Evolutionary conservation across 2,113 vertebrate genomes (phyloP).

Genomic region (Spilogale gracilis): DNA sequence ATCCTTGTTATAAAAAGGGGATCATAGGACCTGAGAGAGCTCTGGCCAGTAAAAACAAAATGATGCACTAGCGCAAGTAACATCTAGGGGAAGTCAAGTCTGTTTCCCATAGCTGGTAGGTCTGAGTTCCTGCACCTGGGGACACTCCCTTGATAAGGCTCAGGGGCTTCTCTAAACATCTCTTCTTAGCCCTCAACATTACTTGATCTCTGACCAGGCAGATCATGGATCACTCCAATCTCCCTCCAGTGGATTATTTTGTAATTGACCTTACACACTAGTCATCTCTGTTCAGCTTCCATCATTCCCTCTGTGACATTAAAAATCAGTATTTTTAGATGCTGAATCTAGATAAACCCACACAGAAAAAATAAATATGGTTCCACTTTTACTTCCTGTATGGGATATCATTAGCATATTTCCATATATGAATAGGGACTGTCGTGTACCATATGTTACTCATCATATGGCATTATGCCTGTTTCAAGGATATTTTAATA

Average conservation of each 20-base stretch:
- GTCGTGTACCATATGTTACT: conserved; percentile 65
- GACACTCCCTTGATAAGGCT: not conserved
- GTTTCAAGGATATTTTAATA: conserved; percentile 61
- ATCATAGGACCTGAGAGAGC: not conserved
- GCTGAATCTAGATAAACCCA: conserved; percentile 47
- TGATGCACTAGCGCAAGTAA: not conserved
- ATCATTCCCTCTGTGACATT: not conserved
- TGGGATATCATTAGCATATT: conserved; percentile 71
- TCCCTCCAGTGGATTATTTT: not conserved
- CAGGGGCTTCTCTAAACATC: not conserved
- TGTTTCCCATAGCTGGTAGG: not conserved
- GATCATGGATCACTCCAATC: not conserved
- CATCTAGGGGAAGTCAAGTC: not conserved
- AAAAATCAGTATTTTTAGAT: conserved; percentile 69
- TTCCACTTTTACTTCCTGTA: conserved; percentile 63
- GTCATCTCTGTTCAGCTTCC: not conserved
- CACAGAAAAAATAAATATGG: conserved; percentile 58
- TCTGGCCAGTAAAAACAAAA: conserved; percentile 25
- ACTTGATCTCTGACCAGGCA: not conserved
- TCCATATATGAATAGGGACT: conserved; percentile 58
- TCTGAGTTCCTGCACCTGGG: not conserved
- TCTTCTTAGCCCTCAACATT: not conserved
- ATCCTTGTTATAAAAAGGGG: not conserved
- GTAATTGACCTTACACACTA: conserved; percentile 12
- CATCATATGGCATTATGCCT: conserved; percentile 61